Percentiles rank a stretch among this genome's conserved stretches.
Conservation (phyloP, 2,113 vertebrate genomes). For the Otus sunia region DNA sequence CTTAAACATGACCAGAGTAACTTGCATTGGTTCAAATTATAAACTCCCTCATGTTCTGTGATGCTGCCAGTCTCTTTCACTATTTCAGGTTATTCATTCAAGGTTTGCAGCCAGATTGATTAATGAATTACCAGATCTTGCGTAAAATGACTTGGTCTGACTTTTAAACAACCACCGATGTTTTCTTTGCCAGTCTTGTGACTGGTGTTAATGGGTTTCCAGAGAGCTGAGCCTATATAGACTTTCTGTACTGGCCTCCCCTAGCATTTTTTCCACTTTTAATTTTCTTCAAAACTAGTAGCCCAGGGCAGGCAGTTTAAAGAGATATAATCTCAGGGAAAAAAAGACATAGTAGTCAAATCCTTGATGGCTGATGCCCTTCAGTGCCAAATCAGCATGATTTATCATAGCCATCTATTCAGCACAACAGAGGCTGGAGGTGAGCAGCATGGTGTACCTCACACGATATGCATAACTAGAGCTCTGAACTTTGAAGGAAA, state of each 20-base stretch:
- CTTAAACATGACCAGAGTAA: constrained; percentile 36
- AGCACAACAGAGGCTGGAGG: constrained; percentile 64
- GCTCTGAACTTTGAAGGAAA: constrained; percentile 80
- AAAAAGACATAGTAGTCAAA: constrained; percentile 29
- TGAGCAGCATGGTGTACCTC: constrained; percentile 57
- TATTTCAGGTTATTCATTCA: constrained; percentile 79
- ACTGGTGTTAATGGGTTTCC: constrained; percentile 77
- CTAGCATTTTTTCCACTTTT: constrained; percentile 35
- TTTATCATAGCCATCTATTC: constrained; percentile 66
- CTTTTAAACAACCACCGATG: constrained; percentile 74
- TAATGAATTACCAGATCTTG: constrained; percentile 86
- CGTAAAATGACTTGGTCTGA: constrained; percentile 79
- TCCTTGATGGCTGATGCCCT: constrained; percentile 65
- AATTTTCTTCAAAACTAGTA: constrained; percentile 59
- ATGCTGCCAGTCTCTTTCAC: constrained; percentile 61
- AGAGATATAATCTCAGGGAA: constrained; percentile 35
- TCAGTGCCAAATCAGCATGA: constrained; percentile 64
- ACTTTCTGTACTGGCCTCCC: constrained; percentile 21
- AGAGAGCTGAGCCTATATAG: constrained; percentile 20
- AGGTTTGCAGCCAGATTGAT: constrained; percentile 72
- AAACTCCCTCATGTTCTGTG: constrained; percentile 17
- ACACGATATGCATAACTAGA: constrained; percentile 63
- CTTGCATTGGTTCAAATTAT: constrained; percentile 52
- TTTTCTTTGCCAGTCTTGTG: constrained; percentile 74
- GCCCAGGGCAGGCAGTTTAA: constrained; percentile 68